Base-by-base conservation (phyloP, 2,888 invertebrate species). In the Stenurella melanura region DNA sequence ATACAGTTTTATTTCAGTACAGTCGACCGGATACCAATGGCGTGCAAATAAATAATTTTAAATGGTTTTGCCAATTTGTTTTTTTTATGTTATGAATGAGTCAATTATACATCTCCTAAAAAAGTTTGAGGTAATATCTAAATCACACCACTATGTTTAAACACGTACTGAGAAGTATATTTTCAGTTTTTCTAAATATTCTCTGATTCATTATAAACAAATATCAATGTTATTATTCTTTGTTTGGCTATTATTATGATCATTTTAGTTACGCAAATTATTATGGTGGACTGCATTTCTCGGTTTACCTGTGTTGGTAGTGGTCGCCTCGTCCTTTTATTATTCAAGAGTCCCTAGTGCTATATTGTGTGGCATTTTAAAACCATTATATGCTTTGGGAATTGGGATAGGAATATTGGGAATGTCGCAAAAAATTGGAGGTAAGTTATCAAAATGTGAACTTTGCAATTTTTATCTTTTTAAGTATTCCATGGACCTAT, bases 381-480 rank as follows among this genome's bases (percentile, higher is more conserved):
- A 82, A 77, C 86, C 85, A 0, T 61, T 83, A n/a, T 86, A 83
- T 68, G 84, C 84, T 11, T 15, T 83, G 15, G 86, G 86, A 6
- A 84, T 86, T 56, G 86, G 81, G n/a, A 73, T 84, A 7, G 85
- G 84, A 10, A 82, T 86, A 38, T 76, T 85, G 17, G 85, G 82
- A 70, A 85, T 86, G 83, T 82, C 83, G 1, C 69, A 78, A 72
- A 74, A 78, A 60, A 56, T 76, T 26, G 81, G 82, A 70, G 83
- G 84, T 83, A 71, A 78, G 68, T 30, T 30, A 7, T 6, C 3
- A 42, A 42, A 42, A 42, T 15, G 0, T 11, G 1, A 9, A 5
- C 3, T 34, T 34, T 34, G 26, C 6, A 26, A 6, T 26, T 71
- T 15, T 30, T 63, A 34, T 6, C 3, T 7, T 34, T 34, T 34